A percentile compares a stretch with the other conserved stretches of the same genome.
phyloP scores from a whole-genome alignment of 2,113 vertebrate species.

The Ancistrus triradiatus region DNA sequence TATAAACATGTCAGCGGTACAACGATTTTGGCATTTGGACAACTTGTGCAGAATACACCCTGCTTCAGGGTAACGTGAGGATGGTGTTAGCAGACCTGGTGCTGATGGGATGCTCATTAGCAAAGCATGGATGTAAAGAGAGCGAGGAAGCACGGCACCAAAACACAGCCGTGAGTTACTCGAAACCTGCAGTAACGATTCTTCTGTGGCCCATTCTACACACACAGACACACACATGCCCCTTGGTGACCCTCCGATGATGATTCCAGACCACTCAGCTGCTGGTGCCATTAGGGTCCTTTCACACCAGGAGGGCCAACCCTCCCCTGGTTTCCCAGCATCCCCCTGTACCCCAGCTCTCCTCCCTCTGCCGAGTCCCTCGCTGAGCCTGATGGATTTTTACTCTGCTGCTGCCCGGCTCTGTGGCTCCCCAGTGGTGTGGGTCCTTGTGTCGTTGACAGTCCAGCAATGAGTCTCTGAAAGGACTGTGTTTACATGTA shows the following conservation, averaged over 20 bases:
- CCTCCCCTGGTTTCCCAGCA: conserved; percentile 13
- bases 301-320: conserved; percentile 28
- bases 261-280: conserved; percentile 66
- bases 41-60: no score
- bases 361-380: conserved; percentile 28
- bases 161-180: conserved; percentile 42
- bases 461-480: no score
- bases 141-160: conserved; percentile 1
- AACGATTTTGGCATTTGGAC: no score
- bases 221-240: conserved; percentile 31
- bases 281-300: conserved; percentile 63
- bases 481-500: no score
- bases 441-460: conserved; percentile 22
- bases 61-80: no score
- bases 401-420: conserved; percentile 18
- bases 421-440: conserved; percentile 32
- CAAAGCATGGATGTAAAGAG: background rate
- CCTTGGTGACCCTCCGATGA: conserved; percentile 52
- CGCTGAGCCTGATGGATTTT: conserved; percentile 33
- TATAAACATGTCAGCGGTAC: no score
- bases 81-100: background rate
- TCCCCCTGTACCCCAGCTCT: background rate
- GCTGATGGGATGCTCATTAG: conserved; percentile 36
- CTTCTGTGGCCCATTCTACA: conserved; percentile 47
- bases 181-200: conserved; percentile 55